phyloP scores from a whole-genome alignment of 2,888 invertebrate genomes.

The Teinopalpus imperialis region DNA sequence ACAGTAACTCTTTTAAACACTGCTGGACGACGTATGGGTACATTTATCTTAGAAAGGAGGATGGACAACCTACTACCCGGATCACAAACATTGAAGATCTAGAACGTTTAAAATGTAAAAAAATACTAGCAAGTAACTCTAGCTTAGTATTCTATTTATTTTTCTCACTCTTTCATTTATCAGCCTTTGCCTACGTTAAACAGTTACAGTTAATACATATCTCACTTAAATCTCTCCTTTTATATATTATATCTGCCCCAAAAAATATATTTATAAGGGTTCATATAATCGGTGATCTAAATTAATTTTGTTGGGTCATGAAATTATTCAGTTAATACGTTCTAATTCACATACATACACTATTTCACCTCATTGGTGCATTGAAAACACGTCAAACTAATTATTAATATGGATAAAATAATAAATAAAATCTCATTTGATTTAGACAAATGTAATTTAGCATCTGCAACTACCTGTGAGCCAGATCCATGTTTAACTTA shows the following conservation, averaged over 20 bases:
- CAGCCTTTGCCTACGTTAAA: too few species aligned
- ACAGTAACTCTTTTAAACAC: not conserved
- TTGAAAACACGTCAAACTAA: not conserved
- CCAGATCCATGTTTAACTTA: not conserved
- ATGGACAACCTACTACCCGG: not conserved
- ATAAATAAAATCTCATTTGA: not conserved
- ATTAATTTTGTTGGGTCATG: too few species aligned
- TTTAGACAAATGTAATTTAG: not conserved
- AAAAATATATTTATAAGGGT: too few species aligned
- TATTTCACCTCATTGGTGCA: too few species aligned
- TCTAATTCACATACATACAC: too few species aligned
- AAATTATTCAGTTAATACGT: too few species aligned
- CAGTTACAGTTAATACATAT: too few species aligned
- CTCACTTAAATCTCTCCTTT: not conserved
- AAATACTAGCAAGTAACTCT: not conserved
- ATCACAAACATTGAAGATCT: not conserved
- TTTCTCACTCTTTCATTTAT: not conserved
- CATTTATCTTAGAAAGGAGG: not conserved
- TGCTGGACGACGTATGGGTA: not conserved
- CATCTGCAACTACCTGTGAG: not conserved
- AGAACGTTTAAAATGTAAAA: not conserved
- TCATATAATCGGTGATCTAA: too few species aligned
- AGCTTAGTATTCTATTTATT: not conserved
- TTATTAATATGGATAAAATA: not conserved
- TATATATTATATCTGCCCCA: not conserved